Conservation (phyloP, 2,113 vertebrate species). For the Phycodurus eques region DNA sequence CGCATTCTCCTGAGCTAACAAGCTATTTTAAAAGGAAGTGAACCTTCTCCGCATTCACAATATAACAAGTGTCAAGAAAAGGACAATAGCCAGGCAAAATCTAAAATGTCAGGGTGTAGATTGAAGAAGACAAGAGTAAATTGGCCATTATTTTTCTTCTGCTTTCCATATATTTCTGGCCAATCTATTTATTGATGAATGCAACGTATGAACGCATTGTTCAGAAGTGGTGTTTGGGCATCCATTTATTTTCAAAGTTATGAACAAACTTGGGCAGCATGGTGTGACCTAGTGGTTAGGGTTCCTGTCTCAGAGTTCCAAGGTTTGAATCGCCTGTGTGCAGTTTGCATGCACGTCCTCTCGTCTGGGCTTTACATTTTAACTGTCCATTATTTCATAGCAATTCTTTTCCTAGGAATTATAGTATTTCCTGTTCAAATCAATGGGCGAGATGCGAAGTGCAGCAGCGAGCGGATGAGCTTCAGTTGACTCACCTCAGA, state of each 20-base stretch:
- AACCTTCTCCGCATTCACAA: conserved; percentile 30
- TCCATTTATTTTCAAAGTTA: background rate
- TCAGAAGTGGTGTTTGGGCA: background rate
- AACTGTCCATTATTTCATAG: too few relatives aligned
- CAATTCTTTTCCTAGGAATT: too few relatives aligned
- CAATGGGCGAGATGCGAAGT: too few relatives aligned
- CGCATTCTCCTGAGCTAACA: conserved; percentile 58
- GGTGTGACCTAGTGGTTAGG: too few relatives aligned
- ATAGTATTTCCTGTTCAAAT: too few relatives aligned
- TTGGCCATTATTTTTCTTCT: conserved; percentile 65
- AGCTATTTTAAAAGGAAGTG: conserved; percentile 44
- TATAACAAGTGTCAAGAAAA: conserved; percentile 51
- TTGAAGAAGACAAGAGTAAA: conserved; percentile 62
- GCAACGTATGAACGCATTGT: background rate
- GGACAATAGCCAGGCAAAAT: conserved; percentile 52
- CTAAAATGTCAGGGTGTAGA: conserved; percentile 63
- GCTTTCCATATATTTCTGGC: conserved; percentile 57
- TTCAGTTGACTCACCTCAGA: too few relatives aligned
- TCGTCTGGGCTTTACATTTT: too few relatives aligned
- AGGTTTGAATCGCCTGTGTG: too few relatives aligned
- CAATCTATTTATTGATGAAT: conserved; percentile 53
- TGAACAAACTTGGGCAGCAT: background rate
- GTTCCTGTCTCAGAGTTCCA: background rate
- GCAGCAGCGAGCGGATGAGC: too few relatives aligned
- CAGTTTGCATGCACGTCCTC: too few relatives aligned